These are phyloP conservation scores for Zaprionus ghesquierei DNA, from an alignment of 1,140 invertebrate genomes.

Conservation along the genomic window DNA sequence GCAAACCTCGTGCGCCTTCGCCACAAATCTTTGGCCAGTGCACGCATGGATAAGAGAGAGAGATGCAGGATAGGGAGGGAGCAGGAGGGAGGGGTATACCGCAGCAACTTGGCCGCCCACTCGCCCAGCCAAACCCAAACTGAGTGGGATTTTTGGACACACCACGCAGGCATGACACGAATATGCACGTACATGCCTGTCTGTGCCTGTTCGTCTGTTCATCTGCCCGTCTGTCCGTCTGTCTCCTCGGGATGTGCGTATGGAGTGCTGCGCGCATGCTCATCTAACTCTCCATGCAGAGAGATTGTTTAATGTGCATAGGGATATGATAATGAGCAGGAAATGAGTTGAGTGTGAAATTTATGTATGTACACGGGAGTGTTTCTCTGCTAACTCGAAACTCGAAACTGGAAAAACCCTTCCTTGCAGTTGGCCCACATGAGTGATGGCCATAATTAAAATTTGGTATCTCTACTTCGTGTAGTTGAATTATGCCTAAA, in stretches of 20 bases:
- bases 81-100: background rate
- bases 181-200: background rate
- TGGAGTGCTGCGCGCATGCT: conserved; percentile 31
- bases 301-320: conserved; percentile 59
- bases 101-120: conserved; percentile 47
- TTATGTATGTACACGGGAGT: conserved; percentile 76
- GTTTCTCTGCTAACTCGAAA: conserved; percentile 20
- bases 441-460: conserved; percentile 73
- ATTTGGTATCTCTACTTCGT: conserved; percentile 34
- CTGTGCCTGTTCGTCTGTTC: background rate
- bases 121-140: conserved; percentile 67
- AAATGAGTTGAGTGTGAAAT: conserved; percentile 79
- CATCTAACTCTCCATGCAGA: conserved; percentile 42
- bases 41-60: background rate
- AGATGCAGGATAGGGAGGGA: background rate
- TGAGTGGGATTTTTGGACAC: conserved; percentile 74
- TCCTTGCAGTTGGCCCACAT: conserved; percentile 42
- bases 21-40: conserved; percentile 58
- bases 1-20: conserved; percentile 11
- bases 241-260: conserved; percentile 22
- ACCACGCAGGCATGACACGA: conserved; percentile 16
- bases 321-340: conserved; percentile 77
- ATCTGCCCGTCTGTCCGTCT: background rate
- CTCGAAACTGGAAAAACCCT: conserved; percentile 8
- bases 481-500: conserved; percentile 45